Conservation (phyloP, 2,888 invertebrate genomes). For the Brachynemurus nebulosus region DNA sequence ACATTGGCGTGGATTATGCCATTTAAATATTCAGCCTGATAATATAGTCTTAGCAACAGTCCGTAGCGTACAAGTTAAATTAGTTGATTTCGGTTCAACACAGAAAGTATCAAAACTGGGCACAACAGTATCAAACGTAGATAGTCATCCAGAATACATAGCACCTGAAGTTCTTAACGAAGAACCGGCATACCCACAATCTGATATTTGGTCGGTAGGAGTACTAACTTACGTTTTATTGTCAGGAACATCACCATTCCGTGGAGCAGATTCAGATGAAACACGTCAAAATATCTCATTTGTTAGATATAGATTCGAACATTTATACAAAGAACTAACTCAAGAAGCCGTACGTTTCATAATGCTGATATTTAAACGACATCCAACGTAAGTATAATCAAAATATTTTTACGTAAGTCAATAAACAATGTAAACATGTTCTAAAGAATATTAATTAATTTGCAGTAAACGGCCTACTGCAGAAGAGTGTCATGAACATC, state of each 20-base stretch:
- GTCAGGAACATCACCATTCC: slow-evolving; percentile 86
- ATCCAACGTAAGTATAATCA: slow-evolving; percentile 56
- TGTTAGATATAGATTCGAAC: slow-evolving; percentile 86
- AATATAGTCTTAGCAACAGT: slow-evolving; percentile 87
- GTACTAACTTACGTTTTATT: slow-evolving; percentile 82
- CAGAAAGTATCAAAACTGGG: slow-evolving; percentile 70
- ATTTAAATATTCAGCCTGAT: slow-evolving; percentile 85
- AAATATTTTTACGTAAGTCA: not conserved
- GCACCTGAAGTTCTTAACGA: slow-evolving; percentile 83
- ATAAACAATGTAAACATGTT: no score
- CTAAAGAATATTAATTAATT: no score
- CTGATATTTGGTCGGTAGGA: slow-evolving; percentile 94
- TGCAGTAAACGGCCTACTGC: slow-evolving; percentile 81
- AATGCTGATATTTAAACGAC: slow-evolving; percentile 88
- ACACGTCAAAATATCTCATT: slow-evolving; percentile 84
- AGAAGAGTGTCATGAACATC: slow-evolving; percentile 90
- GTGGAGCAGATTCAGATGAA: slow-evolving; percentile 66
- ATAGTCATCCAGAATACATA: slow-evolving; percentile 56
- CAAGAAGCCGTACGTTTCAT: slow-evolving; percentile 89
- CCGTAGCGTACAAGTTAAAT: slow-evolving; percentile 70
- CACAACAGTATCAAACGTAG: slow-evolving; percentile 51
- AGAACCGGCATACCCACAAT: slow-evolving; percentile 76
- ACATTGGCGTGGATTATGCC: slow-evolving; percentile 85
- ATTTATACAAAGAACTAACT: slow-evolving; percentile 86
- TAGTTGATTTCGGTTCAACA: slow-evolving; percentile 85